These are phyloP conservation scores for Trachops cirrhosus DNA, from an alignment of 2,797 vertebrate genomes.

Conservation along the genomic window DNA sequence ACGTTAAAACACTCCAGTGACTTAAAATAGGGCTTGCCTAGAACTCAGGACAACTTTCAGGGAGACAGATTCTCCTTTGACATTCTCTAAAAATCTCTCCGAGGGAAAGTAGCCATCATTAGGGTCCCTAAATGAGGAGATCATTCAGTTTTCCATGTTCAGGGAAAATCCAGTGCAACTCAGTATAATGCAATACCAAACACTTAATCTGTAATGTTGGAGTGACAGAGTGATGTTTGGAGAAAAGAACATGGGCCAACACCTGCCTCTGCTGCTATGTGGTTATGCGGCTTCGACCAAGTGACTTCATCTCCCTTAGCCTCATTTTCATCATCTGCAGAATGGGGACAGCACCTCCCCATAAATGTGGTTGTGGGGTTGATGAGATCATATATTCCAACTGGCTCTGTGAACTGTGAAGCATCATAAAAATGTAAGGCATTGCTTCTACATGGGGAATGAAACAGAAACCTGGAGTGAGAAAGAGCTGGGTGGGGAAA, in stretches of 20 bases:
- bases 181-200: background rate
- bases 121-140: background rate
- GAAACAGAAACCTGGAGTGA: slow-evolving; percentile 48
- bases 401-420: background rate
- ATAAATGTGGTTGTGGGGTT: background rate
- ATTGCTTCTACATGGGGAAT: slow-evolving; percentile 35
- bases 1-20: background rate
- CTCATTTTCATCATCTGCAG: slow-evolving; percentile 45
- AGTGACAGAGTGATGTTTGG: background rate
- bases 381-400: slow-evolving; percentile 35
- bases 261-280: background rate
- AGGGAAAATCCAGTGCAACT: background rate
- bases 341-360: slow-evolving; percentile 49
- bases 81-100: background rate
- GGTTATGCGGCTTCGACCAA: background rate
- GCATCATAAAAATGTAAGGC: background rate
- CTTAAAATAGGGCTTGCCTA: background rate
- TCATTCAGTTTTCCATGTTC: background rate
- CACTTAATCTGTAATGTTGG: background rate
- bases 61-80: background rate
- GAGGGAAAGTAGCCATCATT: background rate
- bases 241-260: background rate
- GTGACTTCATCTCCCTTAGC: slow-evolving; percentile 39
- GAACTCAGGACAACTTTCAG: slow-evolving; percentile 7
- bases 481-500: slow-evolving; percentile 37